These are phyloP conservation scores for Cancer borealis DNA, from an alignment of 2,888 invertebrate genomes.

Conservation along the genomic window DNA sequence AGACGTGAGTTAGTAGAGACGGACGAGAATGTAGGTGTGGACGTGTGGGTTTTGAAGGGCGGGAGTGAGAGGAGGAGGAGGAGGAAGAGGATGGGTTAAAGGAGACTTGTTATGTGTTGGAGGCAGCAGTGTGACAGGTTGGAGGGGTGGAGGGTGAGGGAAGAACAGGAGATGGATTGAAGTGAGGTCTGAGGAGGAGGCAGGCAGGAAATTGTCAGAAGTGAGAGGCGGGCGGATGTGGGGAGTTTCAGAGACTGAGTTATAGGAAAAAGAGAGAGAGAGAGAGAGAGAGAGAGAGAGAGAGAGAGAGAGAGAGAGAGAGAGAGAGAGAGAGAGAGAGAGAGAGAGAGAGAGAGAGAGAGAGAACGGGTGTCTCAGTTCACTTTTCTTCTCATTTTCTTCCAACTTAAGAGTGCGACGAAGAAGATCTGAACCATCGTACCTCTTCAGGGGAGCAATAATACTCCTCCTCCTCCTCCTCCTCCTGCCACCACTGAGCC, in stretches of 20 bases:
- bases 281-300: conserved; percentile 46
- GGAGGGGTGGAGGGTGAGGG: too few relatives aligned
- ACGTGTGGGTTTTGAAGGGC: background rate
- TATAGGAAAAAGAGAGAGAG: conserved; percentile 40
- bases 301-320: conserved; percentile 31
- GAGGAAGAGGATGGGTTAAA: too few relatives aligned
- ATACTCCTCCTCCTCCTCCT: too few relatives aligned
- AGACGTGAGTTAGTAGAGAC: background rate
- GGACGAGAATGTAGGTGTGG: background rate
- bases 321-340: conserved; percentile 45
- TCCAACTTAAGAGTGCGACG: too few relatives aligned
- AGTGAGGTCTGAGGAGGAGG: conserved; percentile 7
- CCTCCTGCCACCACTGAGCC: too few relatives aligned
- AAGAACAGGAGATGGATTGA: background rate
- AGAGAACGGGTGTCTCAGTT: too few relatives aligned
- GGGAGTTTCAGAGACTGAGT: conserved; percentile 1
- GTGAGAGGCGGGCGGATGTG: background rate
- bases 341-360: conserved; percentile 8
- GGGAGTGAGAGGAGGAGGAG: too few relatives aligned
- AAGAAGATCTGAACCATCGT: too few relatives aligned
- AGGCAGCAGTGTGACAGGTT: too few relatives aligned
- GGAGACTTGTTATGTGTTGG: too few relatives aligned
- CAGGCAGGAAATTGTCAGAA: background rate
- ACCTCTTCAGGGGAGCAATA: too few relatives aligned
- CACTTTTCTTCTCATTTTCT: too few relatives aligned